Evolutionary conservation across 2,888 invertebrate genomes (phyloP).

Genomic region (Tholera decimalis): DNA sequence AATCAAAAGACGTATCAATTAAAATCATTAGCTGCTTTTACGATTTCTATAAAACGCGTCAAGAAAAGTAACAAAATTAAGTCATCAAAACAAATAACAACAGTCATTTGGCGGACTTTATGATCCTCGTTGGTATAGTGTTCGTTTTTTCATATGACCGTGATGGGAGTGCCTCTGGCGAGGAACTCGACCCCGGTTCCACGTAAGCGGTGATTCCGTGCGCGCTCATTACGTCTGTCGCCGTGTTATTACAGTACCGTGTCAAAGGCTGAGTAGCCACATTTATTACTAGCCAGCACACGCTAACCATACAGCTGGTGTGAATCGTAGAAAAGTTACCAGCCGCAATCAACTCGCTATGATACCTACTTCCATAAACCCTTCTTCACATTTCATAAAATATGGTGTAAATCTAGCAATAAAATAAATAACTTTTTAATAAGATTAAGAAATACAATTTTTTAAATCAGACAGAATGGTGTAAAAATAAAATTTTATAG

Average conservation of each 20-base stretch:
- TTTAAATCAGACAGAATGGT: slow-evolving; percentile 68
- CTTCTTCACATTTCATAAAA: slow-evolving; percentile 52
- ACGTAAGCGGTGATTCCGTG: slow-evolving; percentile 70
- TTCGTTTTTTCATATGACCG: slow-evolving; percentile 70
- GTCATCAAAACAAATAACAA: slow-evolving; percentile 73
- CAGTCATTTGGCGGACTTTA: slow-evolving; percentile 62
- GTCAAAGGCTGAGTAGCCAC: slow-evolving; percentile 68
- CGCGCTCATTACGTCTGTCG: slow-evolving; percentile 73
- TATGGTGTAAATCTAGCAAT: slow-evolving; percentile 65
- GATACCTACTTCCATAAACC: slow-evolving; percentile 62
- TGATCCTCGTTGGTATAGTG: slow-evolving; percentile 67
- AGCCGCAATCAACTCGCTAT: slow-evolving; percentile 62
- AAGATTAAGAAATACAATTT: slow-evolving; percentile 70
- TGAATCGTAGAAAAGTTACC: slow-evolving; percentile 65
- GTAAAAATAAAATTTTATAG: slow-evolving; percentile 77
- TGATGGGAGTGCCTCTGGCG: slow-evolving; percentile 76
- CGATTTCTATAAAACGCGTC: slow-evolving; percentile 66
- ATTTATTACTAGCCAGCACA: slow-evolving; percentile 73
- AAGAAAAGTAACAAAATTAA: slow-evolving; percentile 69
- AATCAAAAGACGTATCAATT: slow-evolving; percentile 52
- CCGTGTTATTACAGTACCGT: slow-evolving; percentile 65
- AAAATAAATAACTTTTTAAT: slow-evolving; percentile 68
- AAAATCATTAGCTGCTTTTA: slow-evolving; percentile 62
- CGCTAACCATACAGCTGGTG: slow-evolving; percentile 55
- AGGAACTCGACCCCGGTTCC: slow-evolving; percentile 69